Percentiles rank a stretch among this genome's conserved stretches.
phyloP scores from a whole-genome alignment of 2,888 invertebrate species.

The Eledona agricola region DNA sequence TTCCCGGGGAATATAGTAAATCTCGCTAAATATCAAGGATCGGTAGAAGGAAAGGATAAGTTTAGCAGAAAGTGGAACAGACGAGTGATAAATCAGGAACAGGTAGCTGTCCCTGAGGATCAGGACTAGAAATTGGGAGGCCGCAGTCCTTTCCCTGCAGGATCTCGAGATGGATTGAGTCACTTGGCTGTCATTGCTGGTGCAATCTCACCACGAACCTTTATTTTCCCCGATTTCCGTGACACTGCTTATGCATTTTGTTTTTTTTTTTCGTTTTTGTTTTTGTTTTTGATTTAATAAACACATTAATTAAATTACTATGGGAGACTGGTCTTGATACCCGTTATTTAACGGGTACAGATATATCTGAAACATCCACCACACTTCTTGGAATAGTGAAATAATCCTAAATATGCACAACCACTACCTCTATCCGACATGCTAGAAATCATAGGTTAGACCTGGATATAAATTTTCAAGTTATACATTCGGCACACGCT shows the following conservation, averaged over 20 bases:
- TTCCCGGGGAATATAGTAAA: constrained; percentile 58
- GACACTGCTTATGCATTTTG: constrained; percentile 36
- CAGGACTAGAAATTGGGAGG: constrained; percentile 58
- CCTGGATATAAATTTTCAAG: constrained; percentile 47
- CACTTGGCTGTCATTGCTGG: constrained; percentile 54
- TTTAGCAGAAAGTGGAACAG: constrained; percentile 60
- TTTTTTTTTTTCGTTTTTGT: constrained; percentile 49
- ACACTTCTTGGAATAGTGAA: constrained; percentile 20
- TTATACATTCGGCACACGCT: constrained; percentile 51
- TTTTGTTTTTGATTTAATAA: too few species aligned
- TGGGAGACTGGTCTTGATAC: constrained; percentile 23
- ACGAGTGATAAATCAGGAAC: constrained; percentile 63
- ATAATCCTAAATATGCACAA: constrained; percentile 28
- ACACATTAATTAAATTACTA: constrained; percentile 48
- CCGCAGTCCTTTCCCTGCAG: constrained; percentile 56
- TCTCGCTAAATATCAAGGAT: constrained; percentile 62
- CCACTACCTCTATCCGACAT: neutral
- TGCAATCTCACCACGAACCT: constrained; percentile 50
- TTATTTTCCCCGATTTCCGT: constrained; percentile 19
- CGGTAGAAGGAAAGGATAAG: constrained; percentile 60
- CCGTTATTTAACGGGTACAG: constrained; percentile 19
- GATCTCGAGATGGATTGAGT: constrained; percentile 59
- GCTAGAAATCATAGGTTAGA: constrained; percentile 35
- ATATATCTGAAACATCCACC: constrained; percentile 3
- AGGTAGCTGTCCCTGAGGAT: constrained; percentile 61